Base-by-base conservation (phyloP, 2,113 vertebrate species). In the Saccopteryx leptura region DNA sequence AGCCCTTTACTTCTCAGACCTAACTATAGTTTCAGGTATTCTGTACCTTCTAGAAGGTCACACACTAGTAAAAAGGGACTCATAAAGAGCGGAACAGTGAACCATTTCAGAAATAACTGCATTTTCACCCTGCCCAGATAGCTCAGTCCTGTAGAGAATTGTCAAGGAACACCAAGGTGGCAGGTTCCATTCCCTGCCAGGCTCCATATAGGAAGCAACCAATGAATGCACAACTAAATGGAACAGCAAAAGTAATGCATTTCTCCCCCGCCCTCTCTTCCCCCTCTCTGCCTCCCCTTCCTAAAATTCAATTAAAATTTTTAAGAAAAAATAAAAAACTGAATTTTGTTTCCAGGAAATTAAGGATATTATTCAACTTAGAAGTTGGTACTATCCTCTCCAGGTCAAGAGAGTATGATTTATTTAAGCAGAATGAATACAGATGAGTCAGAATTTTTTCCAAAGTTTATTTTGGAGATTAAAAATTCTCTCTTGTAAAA, bases 381-480 rank as follows among this genome's bases (percentile, higher is more conserved):
- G 54, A 94, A 13, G 74, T 93, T 93, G 96, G 89, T 78, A 75
- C 60, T 48, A 84, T 50, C 78, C 56, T 48, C 23, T 94, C 21
- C 4, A 88, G 48, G 18, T 92, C n/a, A 96, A 56, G 17, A 89
- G 48, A 84, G 3, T 93, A 19, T 80, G 88, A 92, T 87, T 87
- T 63, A 82, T 91, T 93, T 84, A 90, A 79, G 31, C 48, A 92
- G 4, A 88, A 78, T 82, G 52, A 95, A 94, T 82, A 90, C 94
- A 83, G 56, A 60, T 75, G 2, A 76, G 23, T 50, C 19, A 56
- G 56, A 94, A 74, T 46, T 52, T 33, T 96, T 95, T 26, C 89
- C 23, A 84, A 14, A 69, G 18, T 76, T 97, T 58, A 90, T 81
- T 95, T 86, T 72, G 66, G 93, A 95, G 9, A 92, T 58, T 4